Evolutionary conservation across 2,113 vertebrate species (phyloP).

Genomic region (Athene noctua): DNA sequence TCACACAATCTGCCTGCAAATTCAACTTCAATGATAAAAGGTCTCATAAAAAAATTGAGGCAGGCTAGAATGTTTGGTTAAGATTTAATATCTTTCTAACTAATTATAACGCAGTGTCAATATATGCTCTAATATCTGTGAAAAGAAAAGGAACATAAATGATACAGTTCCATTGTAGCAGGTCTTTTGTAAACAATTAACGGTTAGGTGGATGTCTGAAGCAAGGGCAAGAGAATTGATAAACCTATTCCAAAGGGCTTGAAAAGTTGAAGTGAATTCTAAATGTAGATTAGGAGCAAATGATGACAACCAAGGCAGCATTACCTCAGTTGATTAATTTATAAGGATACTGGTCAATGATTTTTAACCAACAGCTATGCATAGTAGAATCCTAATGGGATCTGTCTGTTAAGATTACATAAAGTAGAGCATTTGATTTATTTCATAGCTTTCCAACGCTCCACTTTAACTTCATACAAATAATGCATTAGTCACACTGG

Average conservation of each 20-base stretch:
- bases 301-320: conserved; percentile 67
- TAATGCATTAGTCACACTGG: conserved; percentile 79
- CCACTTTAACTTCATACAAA: conserved; percentile 79
- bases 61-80: conserved; percentile 32
- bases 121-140: conserved; percentile 2
- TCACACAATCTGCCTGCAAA: background rate
- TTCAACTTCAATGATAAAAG: conserved; percentile 19
- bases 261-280: conserved; percentile 74
- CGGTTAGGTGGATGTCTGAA: background rate
- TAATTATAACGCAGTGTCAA: conserved; percentile 43
- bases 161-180: background rate
- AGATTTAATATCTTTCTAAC: conserved; percentile 43
- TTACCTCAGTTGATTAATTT: conserved; percentile 80
- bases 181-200: conserved; percentile 48
- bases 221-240: conserved; percentile 58
- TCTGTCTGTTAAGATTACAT: conserved; percentile 79
- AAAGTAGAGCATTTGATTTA: conserved; percentile 78
- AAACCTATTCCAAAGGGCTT: conserved; percentile 64
- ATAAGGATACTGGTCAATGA: conserved; percentile 79
- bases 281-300: conserved; percentile 74
- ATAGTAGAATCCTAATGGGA: conserved; percentile 75
- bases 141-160: conserved; percentile 32
- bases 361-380: conserved; percentile 79
- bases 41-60: conserved; percentile 40
- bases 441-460: conserved; percentile 73